These are phyloP conservation scores for Myotis myotis DNA, from an alignment of 2,797 vertebrate genomes.

Conservation along the genomic window DNA sequence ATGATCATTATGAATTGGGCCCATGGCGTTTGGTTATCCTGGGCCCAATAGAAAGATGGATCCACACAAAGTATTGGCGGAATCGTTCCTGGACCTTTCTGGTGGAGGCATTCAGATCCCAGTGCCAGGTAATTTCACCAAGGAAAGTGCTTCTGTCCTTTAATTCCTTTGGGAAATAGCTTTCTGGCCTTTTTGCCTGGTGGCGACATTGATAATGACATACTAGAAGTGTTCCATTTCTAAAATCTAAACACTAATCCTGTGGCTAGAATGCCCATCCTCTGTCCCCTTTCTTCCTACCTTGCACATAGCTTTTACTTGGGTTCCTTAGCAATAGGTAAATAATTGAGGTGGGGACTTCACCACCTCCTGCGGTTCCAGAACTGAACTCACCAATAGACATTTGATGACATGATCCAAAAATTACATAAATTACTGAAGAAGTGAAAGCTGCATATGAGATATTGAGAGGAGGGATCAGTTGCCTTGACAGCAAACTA, in stretches of 20 bases:
- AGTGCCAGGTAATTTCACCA: not conserved
- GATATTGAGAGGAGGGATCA: conserved; percentile 73
- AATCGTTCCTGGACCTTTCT: not conserved
- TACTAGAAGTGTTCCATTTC: not conserved
- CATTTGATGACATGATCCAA: conserved; percentile 81
- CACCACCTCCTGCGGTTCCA: not conserved
- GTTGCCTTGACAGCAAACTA: conserved; percentile 76
- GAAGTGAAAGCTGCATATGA: conserved; percentile 80
- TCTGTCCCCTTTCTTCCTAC: not conserved
- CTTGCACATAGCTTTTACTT: not conserved
- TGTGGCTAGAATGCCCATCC: not conserved
- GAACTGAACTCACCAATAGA: conserved; percentile 79
- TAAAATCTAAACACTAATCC: not conserved
- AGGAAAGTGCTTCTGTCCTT: not conserved
- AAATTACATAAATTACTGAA: conserved; percentile 76
- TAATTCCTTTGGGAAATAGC: not conserved
- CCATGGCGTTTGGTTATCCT: not conserved
- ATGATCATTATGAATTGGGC: not conserved
- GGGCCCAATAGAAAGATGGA: not conserved
- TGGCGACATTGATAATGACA: not conserved
- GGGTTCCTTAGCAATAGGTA: not conserved
- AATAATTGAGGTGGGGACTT: not conserved
- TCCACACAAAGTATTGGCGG: not conserved
- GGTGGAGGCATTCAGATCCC: not conserved
- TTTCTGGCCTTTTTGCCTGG: not conserved